Evolutionary conservation across 2,888 invertebrate species (phyloP).

Genomic region (Caenorhabditis angaria): DNA sequence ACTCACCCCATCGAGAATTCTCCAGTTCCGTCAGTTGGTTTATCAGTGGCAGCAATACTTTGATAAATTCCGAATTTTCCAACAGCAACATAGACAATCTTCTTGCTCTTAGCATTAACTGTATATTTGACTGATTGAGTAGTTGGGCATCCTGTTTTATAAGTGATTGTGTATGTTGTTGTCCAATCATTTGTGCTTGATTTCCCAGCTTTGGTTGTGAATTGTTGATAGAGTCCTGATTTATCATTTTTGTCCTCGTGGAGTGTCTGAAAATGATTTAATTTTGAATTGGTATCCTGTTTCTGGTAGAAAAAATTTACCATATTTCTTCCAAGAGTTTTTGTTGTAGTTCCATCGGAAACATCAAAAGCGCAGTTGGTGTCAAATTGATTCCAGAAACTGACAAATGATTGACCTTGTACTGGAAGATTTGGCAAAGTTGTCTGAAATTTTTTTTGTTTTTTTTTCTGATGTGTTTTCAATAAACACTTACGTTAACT

Average conservation of each 20-base stretch:
- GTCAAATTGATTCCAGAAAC: conserved; percentile 59
- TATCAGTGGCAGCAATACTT: conserved; percentile 40
- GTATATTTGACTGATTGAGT: conserved; percentile 6
- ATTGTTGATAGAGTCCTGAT: conserved; percentile 22
- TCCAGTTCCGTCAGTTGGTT: conserved; percentile 64
- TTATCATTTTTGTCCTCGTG: conserved; percentile 37
- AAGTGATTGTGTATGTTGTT: conserved; percentile 11
- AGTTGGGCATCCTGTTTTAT: conserved; percentile 14
- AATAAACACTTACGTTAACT: conserved; percentile 60
- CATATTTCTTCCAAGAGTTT: conserved; percentile 9
- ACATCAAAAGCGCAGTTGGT: conserved; percentile 19
- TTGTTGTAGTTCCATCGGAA: conserved; percentile 9
- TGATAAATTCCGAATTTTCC: conserved; percentile 41
- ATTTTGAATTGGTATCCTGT: background rate
- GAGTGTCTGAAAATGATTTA: background rate
- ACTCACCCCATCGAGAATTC: conserved; percentile 61
- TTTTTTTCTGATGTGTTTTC: background rate
- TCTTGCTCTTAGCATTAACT: conserved; percentile 26
- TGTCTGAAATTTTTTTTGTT: conserved; percentile 40
- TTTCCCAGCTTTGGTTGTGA: conserved; percentile 11
- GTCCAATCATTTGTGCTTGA: conserved; percentile 14
- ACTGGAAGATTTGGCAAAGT: conserved; percentile 58
- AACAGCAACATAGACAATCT: conserved; percentile 43
- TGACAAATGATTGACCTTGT: conserved; percentile 48
- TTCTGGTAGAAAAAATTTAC: background rate